phyloP scores from a whole-genome alignment of 1,140 invertebrate species.

The Zaprionus gabonicus region DNA sequence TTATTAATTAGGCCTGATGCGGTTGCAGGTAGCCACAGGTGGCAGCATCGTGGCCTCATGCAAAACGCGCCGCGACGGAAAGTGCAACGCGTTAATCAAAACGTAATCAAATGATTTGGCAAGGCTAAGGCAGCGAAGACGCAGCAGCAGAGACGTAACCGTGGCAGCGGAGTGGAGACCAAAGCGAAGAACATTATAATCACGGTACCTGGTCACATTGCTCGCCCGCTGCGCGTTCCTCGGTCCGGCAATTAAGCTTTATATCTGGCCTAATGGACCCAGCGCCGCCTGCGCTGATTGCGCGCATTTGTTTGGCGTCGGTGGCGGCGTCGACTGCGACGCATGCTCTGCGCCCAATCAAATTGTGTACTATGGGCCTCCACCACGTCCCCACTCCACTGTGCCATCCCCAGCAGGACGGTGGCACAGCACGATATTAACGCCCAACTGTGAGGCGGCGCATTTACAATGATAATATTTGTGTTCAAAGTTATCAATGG shows the following conservation, averaged over 20 bases:
- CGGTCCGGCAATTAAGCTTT: constrained; percentile 84
- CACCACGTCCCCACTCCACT: background rate
- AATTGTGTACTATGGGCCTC: constrained; percentile 33
- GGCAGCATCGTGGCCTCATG: constrained; percentile 68
- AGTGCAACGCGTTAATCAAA: constrained; percentile 82
- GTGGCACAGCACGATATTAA: constrained; percentile 76
- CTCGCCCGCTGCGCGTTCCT: constrained; percentile 71
- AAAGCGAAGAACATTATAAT: constrained; percentile 53
- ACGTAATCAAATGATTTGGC: constrained; percentile 82
- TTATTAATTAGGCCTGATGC: constrained; percentile 84
- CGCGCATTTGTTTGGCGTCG: constrained; percentile 78
- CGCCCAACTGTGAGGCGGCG: constrained; percentile 83
- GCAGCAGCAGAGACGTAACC: constrained; percentile 21
- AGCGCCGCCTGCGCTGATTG: constrained; percentile 84
- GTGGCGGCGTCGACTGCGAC: constrained; percentile 1
- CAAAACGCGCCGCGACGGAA: constrained; percentile 70
- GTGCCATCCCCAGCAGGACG: constrained; percentile 11
- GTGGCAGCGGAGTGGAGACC: constrained; percentile 22
- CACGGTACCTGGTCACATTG: constrained; percentile 68
- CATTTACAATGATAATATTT: constrained; percentile 84
- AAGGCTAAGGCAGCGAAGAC: constrained; percentile 21
- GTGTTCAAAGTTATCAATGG: constrained; percentile 80
- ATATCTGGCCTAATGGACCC: constrained; percentile 84
- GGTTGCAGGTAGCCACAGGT: constrained; percentile 79
- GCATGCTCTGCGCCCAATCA: constrained; percentile 48